phyloP scores from a whole-genome alignment of 2,113 vertebrate species.

The Gymnarchus niloticus region DNA sequence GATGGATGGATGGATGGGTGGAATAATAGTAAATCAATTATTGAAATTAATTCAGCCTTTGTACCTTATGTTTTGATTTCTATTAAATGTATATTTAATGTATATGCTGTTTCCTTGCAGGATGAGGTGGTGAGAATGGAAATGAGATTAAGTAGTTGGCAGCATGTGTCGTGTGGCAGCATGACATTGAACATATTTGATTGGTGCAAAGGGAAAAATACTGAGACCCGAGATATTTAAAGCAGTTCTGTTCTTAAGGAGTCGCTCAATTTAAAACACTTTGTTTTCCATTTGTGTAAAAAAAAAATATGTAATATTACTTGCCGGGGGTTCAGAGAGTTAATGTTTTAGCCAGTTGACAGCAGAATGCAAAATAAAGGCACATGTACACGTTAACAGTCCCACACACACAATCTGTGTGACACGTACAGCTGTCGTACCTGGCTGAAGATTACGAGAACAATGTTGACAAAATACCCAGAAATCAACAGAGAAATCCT shows the following conservation, averaged over 20 bases:
- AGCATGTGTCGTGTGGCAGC: background rate
- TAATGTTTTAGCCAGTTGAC: background rate
- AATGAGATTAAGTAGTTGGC: conserved; percentile 22
- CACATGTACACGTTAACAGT: background rate
- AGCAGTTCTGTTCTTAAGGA: conserved; percentile 10
- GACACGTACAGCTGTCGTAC: background rate
- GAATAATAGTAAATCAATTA: conserved; percentile 15
- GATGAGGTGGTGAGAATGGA: conserved; percentile 17
- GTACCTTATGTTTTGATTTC: background rate
- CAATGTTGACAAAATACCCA: background rate
- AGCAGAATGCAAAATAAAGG: background rate
- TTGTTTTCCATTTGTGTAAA: background rate
- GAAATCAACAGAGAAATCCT: background rate
- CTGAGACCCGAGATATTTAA: background rate
- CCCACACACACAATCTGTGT: background rate
- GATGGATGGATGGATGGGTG: no score
- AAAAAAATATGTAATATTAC: background rate
- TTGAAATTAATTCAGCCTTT: conserved; percentile 4
- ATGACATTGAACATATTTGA: conserved; percentile 20
- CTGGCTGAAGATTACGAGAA: background rate
- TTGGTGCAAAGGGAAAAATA: conserved; percentile 14
- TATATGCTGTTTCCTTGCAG: conserved; percentile 18
- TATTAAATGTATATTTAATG: background rate
- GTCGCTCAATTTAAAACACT: background rate
- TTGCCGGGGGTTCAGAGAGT: background rate